A percentile compares a stretch with the other conserved stretches of the same genome.
Conservation (phyloP, 2,888 invertebrate species). For the Hemaris fuciformis region DNA sequence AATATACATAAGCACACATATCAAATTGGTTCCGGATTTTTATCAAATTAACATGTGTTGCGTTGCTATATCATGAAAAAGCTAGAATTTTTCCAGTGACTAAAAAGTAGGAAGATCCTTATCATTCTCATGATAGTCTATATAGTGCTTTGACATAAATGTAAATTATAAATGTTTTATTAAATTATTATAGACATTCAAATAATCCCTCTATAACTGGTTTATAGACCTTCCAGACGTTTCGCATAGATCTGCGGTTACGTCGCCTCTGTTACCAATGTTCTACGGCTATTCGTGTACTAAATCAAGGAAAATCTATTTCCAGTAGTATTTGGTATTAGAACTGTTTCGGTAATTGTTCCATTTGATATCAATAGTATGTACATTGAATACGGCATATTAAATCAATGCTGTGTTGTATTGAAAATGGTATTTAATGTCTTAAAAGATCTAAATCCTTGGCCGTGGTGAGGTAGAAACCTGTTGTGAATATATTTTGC, state of each 20-base stretch:
- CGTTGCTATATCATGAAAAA: no score
- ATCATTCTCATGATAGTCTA: no score
- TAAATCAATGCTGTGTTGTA: neutral
- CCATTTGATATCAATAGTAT: neutral
- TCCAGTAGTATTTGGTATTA: neutral
- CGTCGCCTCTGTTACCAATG: neutral
- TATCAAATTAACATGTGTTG: no score
- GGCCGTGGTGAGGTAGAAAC: no score
- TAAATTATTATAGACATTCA: neutral
- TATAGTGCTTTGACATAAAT: no score
- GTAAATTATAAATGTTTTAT: neutral
- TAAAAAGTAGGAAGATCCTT: no score
- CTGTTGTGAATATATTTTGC: no score
- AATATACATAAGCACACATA: no score
- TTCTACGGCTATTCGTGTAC: neutral
- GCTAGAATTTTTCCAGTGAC: no score
- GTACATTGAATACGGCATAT: neutral
- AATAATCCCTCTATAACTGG: neutral
- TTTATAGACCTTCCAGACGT: neutral
- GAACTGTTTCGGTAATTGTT: neutral
- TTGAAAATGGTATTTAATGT: neutral
- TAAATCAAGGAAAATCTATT: conserved; percentile 14
- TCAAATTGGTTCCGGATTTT: no score
- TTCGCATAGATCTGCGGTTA: conserved; percentile 1
- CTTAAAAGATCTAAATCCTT: no score